Base-by-base conservation (phyloP, 2,888 invertebrate genomes). In the Drosophila subsilvestris region DNA sequence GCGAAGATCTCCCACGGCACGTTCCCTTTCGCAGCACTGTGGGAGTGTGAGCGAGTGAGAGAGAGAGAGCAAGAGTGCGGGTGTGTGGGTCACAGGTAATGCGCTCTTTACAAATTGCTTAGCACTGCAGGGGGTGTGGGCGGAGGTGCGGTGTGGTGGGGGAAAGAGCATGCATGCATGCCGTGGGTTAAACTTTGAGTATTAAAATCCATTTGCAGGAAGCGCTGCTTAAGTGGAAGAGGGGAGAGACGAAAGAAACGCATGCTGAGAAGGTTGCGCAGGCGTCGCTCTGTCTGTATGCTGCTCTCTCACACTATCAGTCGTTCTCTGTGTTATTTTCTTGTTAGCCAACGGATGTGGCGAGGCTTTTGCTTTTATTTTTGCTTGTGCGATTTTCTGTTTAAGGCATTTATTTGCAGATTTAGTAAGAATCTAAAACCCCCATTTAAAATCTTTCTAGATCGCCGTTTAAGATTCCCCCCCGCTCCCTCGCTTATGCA, bases 41-140 rank as follows among this genome's bases (percentile, higher is more conserved):
- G 37, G 14, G 7, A 37, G 37, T n/a, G n/a, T n/a, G 37, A 37
- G 37, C 1, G 37, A 37, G 37, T n/a, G n/a, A 7, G 37, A 37
- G 37, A 0, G 37, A 2, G 37, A 37, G 37, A 37, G 37, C 14
- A 7, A 2, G 14, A 7, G 7, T n/a, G 22, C n/a, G 44, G 17
- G 10, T n/a, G 32, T 1, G 22, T 5, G 45, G 45, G 68, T n/a
- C 20, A 27, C n/a, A 10, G 42, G 63, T 63, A 78, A 79, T 69
- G 75, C 70, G 65, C 76, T 68, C 78, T 78, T 74, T 76, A 83
- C 78, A 84, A 83, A 75, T 84, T 84, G 77, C 79, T 43, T 48
- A 27, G n/a, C 63, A 48, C 43, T 42, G 57, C 29, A 42, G 59
- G 45, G 17, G 44, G 29, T 32, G 47, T 3, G 8, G 9, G 20